Base-by-base conservation (phyloP, 2,113 vertebrate species). In the Thalassoma bifasciatum region DNA sequence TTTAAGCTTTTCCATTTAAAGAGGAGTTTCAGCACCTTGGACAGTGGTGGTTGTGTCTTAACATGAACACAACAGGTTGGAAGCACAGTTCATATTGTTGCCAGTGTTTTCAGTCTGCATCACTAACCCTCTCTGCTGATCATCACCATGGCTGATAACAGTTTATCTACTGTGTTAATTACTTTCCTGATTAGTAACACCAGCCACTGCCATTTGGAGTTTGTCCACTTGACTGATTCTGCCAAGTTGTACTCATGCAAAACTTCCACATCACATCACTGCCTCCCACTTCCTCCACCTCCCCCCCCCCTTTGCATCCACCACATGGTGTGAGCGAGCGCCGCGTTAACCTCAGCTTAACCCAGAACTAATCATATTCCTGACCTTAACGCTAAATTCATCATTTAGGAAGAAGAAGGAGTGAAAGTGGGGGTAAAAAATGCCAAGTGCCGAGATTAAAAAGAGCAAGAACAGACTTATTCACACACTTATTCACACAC, bases 321-420 rank as follows among this genome's bases (percentile, higher is more conserved):
- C 10, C 40, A 37, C 59, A 37, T 14, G 14, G 17, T 1, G 4
- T 23, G n/a, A 34, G 4, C 23, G n/a, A 34, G 37, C 0, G 10
- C 57, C 17, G 38, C 57, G 26, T 62, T 49, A 26, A 76, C 66
- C 51, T 54, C 59, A 50, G 66, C 17, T 38, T 30, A 22, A 54
- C 34, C 65, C 17, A 4, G 7, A 61, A 62, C 19, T 5, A 19
- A 23, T 42, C 59, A 16, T n/a, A 42, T 49, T 38, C 8, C 22
- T 21, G 12, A 50, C 66, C n/a, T 64, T 16, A 30, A 23, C 21
- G 42, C 34, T 36, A 9, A 59, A 64, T 52, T 71, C 23, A 47
- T 47, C 30, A 54, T 37, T 54, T 21, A 12, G 17, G 17, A 46
- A 46, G 6, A 46, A 19, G 44, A 17, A 16, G 21, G 54, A 23